Conservation (phyloP, 2,888 invertebrate genomes). For the Epirrita christyi region DNA sequence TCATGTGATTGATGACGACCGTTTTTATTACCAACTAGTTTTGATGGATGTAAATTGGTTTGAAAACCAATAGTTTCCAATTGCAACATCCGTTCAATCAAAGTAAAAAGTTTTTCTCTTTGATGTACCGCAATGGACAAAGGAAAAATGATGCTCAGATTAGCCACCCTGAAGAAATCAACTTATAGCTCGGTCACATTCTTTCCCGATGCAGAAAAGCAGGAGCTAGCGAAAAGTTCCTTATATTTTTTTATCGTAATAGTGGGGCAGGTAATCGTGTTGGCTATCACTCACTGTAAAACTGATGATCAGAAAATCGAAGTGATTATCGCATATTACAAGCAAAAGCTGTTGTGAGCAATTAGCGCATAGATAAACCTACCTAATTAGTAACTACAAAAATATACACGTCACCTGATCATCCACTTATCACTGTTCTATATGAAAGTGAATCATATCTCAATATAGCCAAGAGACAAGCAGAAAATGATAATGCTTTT, state of each 20-base stretch:
- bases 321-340: slow-evolving; percentile 4
- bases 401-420: slow-evolving; percentile 4
- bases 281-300: not conserved
- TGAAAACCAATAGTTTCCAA: slow-evolving; percentile 25
- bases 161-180: not conserved
- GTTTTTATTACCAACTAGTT: slow-evolving; percentile 35
- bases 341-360: slow-evolving; percentile 6
- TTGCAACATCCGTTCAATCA: slow-evolving; percentile 1
- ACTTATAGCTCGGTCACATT: not conserved
- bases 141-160: not conserved
- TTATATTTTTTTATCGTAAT: no score
- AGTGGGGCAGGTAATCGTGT: no score
- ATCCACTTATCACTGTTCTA: slow-evolving; percentile 23
- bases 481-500: slow-evolving; percentile 44
- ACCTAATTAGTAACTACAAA: slow-evolving; percentile 9
- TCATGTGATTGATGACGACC: slow-evolving; percentile 38
- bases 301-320: not conserved
- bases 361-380: slow-evolving; percentile 12
- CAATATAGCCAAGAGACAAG: slow-evolving; percentile 29
- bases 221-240: not conserved
- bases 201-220: no score
- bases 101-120: not conserved
- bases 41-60: slow-evolving; percentile 34
- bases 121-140: not conserved
- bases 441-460: slow-evolving; percentile 41